A percentile compares a stretch with the other conserved stretches of the same genome.
Conservation (phyloP, 2,888 invertebrate species). For the Pollenia labialis region DNA sequence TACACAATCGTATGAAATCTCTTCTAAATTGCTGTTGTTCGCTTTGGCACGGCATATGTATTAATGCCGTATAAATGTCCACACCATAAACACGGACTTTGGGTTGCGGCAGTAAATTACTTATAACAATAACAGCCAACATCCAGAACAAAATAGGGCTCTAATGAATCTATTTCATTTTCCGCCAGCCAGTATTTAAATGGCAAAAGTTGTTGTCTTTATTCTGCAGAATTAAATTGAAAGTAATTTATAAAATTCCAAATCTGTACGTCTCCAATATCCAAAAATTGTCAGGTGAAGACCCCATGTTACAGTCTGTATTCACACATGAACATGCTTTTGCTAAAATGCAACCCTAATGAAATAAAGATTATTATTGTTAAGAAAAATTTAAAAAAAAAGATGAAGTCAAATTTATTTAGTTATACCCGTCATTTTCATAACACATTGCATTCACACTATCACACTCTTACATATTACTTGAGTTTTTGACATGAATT, state of each 20-base stretch:
- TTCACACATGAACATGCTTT: too few relatives aligned
- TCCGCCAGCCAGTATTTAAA: slow-evolving; percentile 83
- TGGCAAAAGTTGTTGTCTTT: slow-evolving; percentile 88
- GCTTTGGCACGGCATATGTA: slow-evolving; percentile 88
- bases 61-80: slow-evolving; percentile 90
- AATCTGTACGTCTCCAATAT: slow-evolving; percentile 90
- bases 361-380: too few relatives aligned
- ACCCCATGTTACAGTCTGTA: too few relatives aligned
- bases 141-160: slow-evolving; percentile 85
- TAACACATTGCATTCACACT: too few relatives aligned
- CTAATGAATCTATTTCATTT: slow-evolving; percentile 29
- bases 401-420: too few relatives aligned
- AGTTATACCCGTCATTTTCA: too few relatives aligned
- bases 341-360: too few relatives aligned
- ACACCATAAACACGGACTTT: slow-evolving; percentile 86
- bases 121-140: slow-evolving; percentile 87
- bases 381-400: too few relatives aligned
- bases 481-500: too few relatives aligned
- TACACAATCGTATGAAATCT: slow-evolving; percentile 86
- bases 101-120: slow-evolving; percentile 67
- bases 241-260: slow-evolving; percentile 96
- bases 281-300: too few relatives aligned
- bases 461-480: too few relatives aligned
- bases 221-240: slow-evolving; percentile 89
- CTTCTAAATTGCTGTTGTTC: slow-evolving; percentile 82